Evolutionary conservation across 2,797 vertebrate species (phyloP), one percentile per base, ranked within the genome.

Genomic region (Lithobates sylvaticus): DNA sequence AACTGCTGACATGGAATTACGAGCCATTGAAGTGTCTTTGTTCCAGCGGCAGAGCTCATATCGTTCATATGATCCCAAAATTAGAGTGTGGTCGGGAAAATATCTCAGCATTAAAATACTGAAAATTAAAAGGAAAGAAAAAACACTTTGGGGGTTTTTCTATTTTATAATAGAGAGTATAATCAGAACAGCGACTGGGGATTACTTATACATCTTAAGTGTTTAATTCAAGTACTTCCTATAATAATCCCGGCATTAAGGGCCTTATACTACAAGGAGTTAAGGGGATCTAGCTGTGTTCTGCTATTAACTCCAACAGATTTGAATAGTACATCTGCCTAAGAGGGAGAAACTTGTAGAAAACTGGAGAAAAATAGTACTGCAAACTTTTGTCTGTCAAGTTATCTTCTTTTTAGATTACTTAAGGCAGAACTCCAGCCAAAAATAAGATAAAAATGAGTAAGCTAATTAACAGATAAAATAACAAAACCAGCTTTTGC

Each of bases 1-100:
- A 91, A 93, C 89, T 89, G 83, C 70, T 89, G 88, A 81, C 71
- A 83, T 89, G 50, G 79, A 93, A 91, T 90, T 64, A 91, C 76
- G 87, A 92, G 69, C 88, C 88, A 89, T 84, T 90, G 61, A 92
- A 92, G 75, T 83, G 65, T 86, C 93, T 91, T 91, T 90, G 89
- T 88, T 84, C 89, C 88, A 85, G 47, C 74, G 80, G 79, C 86
- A 73, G 42, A 21, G 32, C 65, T 91, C 89, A 81, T 86, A 88
- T 88, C 86, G 88, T 90, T 88, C 83, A 42, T 88, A 84, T 76
- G 75, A 80, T 54, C 91, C 89, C 3, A 18, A 73, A 76, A 81
- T 86, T 65, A 70, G 26, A 82, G 42, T 74, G 80, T 10, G 54
- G 67, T 73, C 50, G 36, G n/a, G 44, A 74, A 68, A 69, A 85